Percentiles rank a stretch among this genome's conserved stretches.
These are phyloP conservation scores for Anoncus sp. DNA, from an alignment of 2,888 invertebrate species.

Conservation along the genomic window DNA sequence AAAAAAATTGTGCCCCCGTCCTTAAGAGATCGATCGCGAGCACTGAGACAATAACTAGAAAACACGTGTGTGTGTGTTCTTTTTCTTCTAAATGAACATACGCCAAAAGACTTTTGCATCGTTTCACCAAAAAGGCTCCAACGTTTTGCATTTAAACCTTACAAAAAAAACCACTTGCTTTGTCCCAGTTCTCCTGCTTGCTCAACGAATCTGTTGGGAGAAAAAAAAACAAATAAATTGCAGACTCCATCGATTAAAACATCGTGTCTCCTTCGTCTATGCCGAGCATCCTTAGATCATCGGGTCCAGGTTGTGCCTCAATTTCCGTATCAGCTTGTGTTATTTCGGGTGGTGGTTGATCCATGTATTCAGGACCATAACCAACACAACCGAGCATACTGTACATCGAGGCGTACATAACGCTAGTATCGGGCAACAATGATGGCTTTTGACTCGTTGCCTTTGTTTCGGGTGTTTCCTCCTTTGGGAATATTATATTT, in stretches of 20 bases:
- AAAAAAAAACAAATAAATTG: conserved; percentile 12
- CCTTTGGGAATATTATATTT: conserved; percentile 87
- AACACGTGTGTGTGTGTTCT: conserved; percentile 3
- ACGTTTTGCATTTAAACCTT: background rate
- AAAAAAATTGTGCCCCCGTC: background rate
- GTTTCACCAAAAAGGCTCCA: conserved; percentile 6
- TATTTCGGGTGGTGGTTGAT: conserved; percentile 81
- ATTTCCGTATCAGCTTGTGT: conserved; percentile 77
- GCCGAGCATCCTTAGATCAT: conserved; percentile 93
- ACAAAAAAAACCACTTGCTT: conserved; percentile 7
- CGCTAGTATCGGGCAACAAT: conserved; percentile 72
- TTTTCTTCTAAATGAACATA: background rate
- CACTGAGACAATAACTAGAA: conserved; percentile 19
- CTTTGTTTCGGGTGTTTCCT: conserved; percentile 76
- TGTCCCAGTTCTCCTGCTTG: background rate
- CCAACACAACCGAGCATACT: conserved; percentile 80
- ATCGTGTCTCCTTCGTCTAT: conserved; percentile 91
- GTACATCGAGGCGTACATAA: conserved; percentile 82
- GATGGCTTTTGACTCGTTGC: conserved; percentile 70
- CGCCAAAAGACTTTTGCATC: conserved; percentile 4
- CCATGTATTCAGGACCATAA: conserved; percentile 81
- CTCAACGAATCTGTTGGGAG: conserved; percentile 10
- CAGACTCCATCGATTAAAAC: conserved; percentile 71
- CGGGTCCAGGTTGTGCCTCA: conserved; percentile 85
- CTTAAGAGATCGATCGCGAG: conserved; percentile 1